Evolutionary conservation across 2,888 invertebrate species (phyloP).

Genomic region (Dicranocentrus wangi): DNA sequence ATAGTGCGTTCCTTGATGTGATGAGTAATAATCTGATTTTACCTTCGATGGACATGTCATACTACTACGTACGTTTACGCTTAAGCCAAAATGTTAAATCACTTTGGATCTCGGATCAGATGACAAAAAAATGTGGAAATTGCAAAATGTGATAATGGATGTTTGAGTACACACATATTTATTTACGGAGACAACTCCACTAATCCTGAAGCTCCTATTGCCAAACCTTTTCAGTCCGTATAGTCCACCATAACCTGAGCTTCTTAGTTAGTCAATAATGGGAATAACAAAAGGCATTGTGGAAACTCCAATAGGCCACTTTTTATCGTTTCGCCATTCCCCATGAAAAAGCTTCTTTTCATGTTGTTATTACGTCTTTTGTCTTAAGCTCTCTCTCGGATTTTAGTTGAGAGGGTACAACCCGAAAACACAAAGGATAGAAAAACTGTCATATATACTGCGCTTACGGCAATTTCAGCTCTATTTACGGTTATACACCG

Average conservation of each 20-base stretch:
- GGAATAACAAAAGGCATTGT: background rate
- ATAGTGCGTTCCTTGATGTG: too few species aligned
- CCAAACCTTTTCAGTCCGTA: too few species aligned
- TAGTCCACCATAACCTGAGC: background rate
- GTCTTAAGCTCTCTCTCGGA: constrained; percentile 16
- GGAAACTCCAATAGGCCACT: constrained; percentile 9
- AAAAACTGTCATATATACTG: constrained; percentile 18
- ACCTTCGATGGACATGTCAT: too few species aligned
- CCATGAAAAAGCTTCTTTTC: constrained; percentile 1
- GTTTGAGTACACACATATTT: too few species aligned
- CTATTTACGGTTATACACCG: background rate
- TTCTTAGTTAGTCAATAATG: constrained; percentile 4
- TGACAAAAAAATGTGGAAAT: too few species aligned
- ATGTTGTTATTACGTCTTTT: constrained; percentile 24
- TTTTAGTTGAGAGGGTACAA: background rate
- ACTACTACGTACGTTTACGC: too few species aligned
- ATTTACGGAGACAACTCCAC: too few species aligned
- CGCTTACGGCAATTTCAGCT: constrained; percentile 3
- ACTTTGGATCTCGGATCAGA: too few species aligned
- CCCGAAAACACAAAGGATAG: constrained; percentile 5
- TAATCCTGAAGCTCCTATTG: too few species aligned
- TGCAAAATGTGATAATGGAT: too few species aligned
- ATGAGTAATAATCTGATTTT: too few species aligned
- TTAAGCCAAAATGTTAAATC: too few species aligned
- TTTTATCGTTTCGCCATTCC: constrained; percentile 16